These are phyloP conservation scores for Melinopterus prodromus DNA, from an alignment of 2,888 invertebrate species.

Conservation along the genomic window DNA sequence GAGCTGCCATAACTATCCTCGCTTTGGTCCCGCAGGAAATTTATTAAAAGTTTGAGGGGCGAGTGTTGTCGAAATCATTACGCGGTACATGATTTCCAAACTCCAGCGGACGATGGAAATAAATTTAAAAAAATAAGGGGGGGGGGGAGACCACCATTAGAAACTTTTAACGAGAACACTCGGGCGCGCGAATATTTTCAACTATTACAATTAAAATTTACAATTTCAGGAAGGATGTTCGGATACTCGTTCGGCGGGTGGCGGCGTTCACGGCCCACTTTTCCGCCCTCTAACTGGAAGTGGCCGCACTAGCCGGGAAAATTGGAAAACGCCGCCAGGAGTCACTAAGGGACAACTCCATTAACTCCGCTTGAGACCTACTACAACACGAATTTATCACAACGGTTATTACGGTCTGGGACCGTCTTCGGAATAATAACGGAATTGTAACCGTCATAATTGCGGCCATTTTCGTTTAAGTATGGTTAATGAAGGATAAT, in stretches of 20 bases:
- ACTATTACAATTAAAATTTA: not conserved
- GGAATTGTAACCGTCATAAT: not conserved
- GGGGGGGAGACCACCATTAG: not conserved
- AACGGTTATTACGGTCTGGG: not conserved
- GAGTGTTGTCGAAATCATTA: not conserved
- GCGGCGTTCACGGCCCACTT: not conserved
- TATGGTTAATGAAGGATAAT: not conserved
- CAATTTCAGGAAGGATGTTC: not conserved
- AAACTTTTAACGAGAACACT: not conserved
- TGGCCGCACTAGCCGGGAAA: not conserved
- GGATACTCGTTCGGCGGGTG: not conserved
- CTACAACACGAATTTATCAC: not conserved
- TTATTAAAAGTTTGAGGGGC: not conserved
- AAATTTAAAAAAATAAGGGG: not conserved
- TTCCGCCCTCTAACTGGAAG: not conserved
- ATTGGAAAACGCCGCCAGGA: not conserved
- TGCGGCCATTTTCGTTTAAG: not conserved
- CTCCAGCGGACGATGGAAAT: not conserved
- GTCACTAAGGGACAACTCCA: not conserved
- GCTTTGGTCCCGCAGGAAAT: not conserved
- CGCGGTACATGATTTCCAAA: not conserved
- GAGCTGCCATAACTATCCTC: not conserved
- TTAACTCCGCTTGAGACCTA: not conserved
- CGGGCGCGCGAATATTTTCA: not conserved
- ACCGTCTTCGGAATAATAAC: not conserved